These are phyloP conservation scores for Stichodactyla mertensii DNA, from an alignment of 64 coral and sea anemone species.

Conservation along the genomic window DNA sequence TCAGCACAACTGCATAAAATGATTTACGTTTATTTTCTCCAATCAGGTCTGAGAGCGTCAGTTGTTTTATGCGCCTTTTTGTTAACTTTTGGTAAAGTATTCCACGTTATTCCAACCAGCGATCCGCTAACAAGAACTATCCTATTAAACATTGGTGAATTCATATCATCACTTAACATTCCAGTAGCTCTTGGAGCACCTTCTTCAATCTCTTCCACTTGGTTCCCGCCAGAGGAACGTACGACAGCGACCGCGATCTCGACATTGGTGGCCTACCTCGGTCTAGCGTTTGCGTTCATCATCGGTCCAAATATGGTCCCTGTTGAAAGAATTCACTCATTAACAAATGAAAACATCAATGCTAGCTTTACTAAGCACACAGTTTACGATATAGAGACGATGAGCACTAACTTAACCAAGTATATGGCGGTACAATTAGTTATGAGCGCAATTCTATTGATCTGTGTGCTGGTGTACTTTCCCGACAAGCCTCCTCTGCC, in stretches of 20 bases:
- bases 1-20: too few relatives aligned
- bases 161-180: constrained; percentile 39
- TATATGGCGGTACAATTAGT: constrained; percentile 49
- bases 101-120: constrained; percentile 50
- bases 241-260: constrained; percentile 61
- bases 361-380: background rate
- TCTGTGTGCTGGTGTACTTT: constrained; percentile 68
- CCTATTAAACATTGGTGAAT: constrained; percentile 56
- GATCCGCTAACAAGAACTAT: constrained; percentile 12
- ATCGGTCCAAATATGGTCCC: constrained; percentile 59
- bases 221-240: constrained; percentile 68
- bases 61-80: constrained; percentile 32
- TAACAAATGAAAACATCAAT: background rate
- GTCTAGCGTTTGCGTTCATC: constrained; percentile 40
- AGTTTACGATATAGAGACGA: background rate
- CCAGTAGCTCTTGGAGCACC: constrained; percentile 59
- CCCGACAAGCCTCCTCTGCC: constrained; percentile 53
- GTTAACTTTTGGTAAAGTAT: constrained; percentile 44
- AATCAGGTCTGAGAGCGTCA: constrained; percentile 63
- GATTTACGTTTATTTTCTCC: background rate
- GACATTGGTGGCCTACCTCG: constrained; percentile 44
- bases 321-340: background rate
- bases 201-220: constrained; percentile 53
- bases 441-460: constrained; percentile 15
- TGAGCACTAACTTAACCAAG: constrained; percentile 3